phyloP scores from a whole-genome alignment of 2,888 invertebrate genomes.

The Clanis bilineata region DNA sequence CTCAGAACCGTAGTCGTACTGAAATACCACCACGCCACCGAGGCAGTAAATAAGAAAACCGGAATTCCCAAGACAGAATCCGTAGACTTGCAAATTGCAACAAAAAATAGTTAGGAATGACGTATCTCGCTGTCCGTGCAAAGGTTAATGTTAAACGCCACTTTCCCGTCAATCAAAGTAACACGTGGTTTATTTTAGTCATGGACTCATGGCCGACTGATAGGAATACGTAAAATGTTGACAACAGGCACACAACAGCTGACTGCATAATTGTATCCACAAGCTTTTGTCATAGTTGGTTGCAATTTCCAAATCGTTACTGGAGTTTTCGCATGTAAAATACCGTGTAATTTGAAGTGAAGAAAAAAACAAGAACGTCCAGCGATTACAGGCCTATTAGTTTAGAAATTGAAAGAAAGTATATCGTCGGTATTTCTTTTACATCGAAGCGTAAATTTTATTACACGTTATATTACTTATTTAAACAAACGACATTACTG shows the following conservation, averaged over 20 bases:
- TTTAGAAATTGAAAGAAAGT: not conserved
- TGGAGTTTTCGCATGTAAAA: not conserved
- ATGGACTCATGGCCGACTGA: not conserved
- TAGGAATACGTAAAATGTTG: constrained; percentile 2
- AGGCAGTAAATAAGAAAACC: not conserved
- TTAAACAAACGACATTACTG: too few species aligned
- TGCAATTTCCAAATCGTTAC: not conserved
- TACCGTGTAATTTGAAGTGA: not conserved
- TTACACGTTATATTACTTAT: not conserved
- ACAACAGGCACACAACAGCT: not conserved
- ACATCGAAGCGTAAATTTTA: not conserved
- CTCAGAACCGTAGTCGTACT: too few species aligned
- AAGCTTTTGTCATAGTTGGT: not conserved
- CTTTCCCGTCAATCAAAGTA: constrained; percentile 4
- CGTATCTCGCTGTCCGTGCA: not conserved
- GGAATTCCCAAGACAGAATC: not conserved
- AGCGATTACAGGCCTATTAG: not conserved
- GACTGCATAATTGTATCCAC: not conserved
- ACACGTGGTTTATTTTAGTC: constrained; percentile 2
- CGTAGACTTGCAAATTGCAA: not conserved
- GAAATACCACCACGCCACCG: too few species aligned
- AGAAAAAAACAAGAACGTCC: not conserved
- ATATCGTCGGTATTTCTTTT: not conserved
- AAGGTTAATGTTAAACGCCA: constrained; percentile 9
- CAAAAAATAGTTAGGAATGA: not conserved